Base-by-base conservation (phyloP, 2,797 vertebrate species). In the Cheracebus regulus region DNA sequence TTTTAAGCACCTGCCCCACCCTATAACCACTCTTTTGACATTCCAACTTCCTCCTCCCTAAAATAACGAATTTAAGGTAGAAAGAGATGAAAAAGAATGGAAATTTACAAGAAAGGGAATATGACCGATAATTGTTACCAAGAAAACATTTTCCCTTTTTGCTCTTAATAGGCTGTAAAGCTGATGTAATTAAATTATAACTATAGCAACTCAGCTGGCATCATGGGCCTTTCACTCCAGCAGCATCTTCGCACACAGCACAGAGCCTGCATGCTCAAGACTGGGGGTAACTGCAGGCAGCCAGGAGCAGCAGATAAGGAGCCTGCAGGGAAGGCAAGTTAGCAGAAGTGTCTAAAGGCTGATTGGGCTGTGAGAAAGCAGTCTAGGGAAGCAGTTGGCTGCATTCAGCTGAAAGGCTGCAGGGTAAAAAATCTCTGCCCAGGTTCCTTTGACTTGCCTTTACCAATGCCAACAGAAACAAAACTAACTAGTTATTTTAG, bases 171-270 rank as follows among this genome's bases (percentile, higher is more conserved):
- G 86, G 93, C 96, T 85, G 50, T 93, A 96, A 97, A 95, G 94
- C 95, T 97, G 95, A 97, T 90, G 96, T 93, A 97, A 98, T 98
- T 97, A 97, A 98, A 96, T 97, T 97, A 98, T 97, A 98, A 97
- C 97, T 98, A 97, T 87, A 97, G 97, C 97, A 98, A 96, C 94
- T 98, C 96, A 93, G 97, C 52, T 94, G 95, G 93, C 92, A 93
- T 36, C 36, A 17, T 1, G 7, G 89, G 67, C 76, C 88, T 87
- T 24, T 50, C 0, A 4, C 94, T 96, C 79, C 57, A 79, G 85
- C 86, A 95, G 85, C 80, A 91, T 88, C 85, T 48, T 33, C 82
- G 90, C 92, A 93, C 81, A 81, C 28, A n/a, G 90, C 85, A 80
- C 24, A 33, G n/a, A 82, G 52, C 48, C 90, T 58, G 83, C 58